Evolutionary conservation across 2,113 vertebrate species (phyloP).

Genomic region (Stigmatopora nigra): DNA sequence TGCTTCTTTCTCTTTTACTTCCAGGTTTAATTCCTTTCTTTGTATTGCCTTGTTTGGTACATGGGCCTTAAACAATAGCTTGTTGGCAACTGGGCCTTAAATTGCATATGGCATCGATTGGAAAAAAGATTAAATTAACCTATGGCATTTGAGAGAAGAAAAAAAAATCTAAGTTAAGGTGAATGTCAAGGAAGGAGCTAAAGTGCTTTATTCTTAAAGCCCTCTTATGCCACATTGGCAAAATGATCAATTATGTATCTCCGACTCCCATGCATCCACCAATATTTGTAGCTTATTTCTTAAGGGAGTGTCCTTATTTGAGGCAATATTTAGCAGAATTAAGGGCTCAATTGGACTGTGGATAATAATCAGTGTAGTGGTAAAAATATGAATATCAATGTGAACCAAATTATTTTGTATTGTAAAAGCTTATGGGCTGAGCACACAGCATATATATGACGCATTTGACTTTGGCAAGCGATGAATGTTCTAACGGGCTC

Average conservation of each 20-base stretch:
- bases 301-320: background rate
- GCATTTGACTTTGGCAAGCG: no score
- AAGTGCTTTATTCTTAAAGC: background rate
- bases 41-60: constrained; percentile 10
- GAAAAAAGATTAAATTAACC: constrained; percentile 1
- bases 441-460: no score
- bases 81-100: constrained; percentile 1
- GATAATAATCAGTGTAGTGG: background rate
- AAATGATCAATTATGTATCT: background rate
- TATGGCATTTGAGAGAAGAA: background rate
- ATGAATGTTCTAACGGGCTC: no score
- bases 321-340: background rate
- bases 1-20: constrained; percentile 17
- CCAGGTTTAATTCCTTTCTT: constrained; percentile 26
- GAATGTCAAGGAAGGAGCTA: background rate
- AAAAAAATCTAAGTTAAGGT: background rate
- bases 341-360: background rate
- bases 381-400: no score
- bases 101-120: background rate
- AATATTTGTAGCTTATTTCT: background rate
- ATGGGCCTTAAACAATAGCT: background rate
- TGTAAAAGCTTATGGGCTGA: no score
- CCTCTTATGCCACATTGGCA: background rate
- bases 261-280: background rate
- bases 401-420: no score